A percentile compares a stretch with the other conserved stretches of the same genome.
Conservation (phyloP, 35 echinoderm and acorn worm species). For the Apostichopus californicus region DNA sequence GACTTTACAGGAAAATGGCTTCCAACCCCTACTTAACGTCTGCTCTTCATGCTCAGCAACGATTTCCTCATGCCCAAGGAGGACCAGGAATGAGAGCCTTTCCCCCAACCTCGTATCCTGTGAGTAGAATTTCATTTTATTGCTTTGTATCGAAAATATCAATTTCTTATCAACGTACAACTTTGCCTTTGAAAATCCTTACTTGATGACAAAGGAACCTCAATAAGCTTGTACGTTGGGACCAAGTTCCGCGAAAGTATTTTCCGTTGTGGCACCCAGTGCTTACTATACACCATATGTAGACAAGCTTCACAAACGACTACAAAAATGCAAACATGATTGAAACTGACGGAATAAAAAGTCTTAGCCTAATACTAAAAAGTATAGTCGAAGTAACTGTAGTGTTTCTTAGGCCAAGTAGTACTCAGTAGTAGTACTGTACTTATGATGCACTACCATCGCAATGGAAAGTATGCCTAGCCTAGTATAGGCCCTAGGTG, state of each 20-base stretch:
- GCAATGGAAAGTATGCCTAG: too few species aligned
- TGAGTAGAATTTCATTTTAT: constrained; percentile 49
- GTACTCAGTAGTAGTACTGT: too few species aligned
- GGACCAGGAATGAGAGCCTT: constrained; percentile 76
- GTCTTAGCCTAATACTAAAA: too few species aligned
- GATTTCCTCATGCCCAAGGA: constrained; percentile 68
- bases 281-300: neutral
- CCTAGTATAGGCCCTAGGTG: too few species aligned
- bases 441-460: too few species aligned
- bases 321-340: too few species aligned
- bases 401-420: too few species aligned
- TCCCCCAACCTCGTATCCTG: constrained; percentile 63
- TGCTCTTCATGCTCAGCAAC: constrained; percentile 66
- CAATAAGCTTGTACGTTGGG: neutral
- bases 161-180: neutral
- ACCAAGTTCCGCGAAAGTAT: neutral
- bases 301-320: neutral
- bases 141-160: neutral
- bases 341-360: too few species aligned
- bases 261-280: neutral
- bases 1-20: constrained; percentile 71
- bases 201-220: neutral
- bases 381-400: too few species aligned
- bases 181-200: neutral
- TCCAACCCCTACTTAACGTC: constrained; percentile 78